Conservation (phyloP, 2,888 invertebrate genomes). For the Saturnia japonica region DNA sequence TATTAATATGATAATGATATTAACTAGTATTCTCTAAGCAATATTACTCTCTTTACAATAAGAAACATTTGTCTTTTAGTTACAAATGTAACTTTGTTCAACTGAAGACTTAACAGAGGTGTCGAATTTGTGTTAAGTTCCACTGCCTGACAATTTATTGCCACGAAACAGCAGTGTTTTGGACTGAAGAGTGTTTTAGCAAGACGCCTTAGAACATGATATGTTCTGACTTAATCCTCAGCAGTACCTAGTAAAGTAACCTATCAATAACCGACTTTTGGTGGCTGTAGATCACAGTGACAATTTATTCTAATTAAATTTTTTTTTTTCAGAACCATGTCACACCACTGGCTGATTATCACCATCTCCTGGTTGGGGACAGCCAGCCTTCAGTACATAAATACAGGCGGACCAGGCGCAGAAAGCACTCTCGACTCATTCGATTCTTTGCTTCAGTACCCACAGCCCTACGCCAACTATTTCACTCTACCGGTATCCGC, state of each 20-base stretch:
- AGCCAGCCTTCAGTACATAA: slow-evolving; percentile 68
- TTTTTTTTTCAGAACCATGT: slow-evolving; percentile 65
- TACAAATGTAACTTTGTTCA: background rate
- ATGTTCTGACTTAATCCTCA: too few relatives aligned
- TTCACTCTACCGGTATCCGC: slow-evolving; percentile 41
- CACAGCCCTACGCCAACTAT: slow-evolving; percentile 53
- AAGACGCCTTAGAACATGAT: too few relatives aligned
- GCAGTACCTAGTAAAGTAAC: too few relatives aligned
- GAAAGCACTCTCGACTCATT: slow-evolving; percentile 48
- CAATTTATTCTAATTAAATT: background rate
- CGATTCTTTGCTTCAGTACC: slow-evolving; percentile 47
- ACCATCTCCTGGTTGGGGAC: slow-evolving; percentile 63
- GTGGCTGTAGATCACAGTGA: background rate
- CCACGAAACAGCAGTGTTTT: background rate
- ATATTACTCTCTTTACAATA: background rate
- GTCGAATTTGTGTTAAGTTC: too few relatives aligned
- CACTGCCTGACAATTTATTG: too few relatives aligned
- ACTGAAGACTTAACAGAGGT: background rate
- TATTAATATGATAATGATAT: too few relatives aligned
- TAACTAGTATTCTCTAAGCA: background rate
- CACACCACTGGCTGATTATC: slow-evolving; percentile 65
- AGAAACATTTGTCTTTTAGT: background rate
- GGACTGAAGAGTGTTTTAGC: too few relatives aligned
- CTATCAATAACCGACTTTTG: background rate
- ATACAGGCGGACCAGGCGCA: slow-evolving; percentile 46